phyloP scores from a whole-genome alignment of 2,888 invertebrate genomes.

The Drosophila quinaria region DNA sequence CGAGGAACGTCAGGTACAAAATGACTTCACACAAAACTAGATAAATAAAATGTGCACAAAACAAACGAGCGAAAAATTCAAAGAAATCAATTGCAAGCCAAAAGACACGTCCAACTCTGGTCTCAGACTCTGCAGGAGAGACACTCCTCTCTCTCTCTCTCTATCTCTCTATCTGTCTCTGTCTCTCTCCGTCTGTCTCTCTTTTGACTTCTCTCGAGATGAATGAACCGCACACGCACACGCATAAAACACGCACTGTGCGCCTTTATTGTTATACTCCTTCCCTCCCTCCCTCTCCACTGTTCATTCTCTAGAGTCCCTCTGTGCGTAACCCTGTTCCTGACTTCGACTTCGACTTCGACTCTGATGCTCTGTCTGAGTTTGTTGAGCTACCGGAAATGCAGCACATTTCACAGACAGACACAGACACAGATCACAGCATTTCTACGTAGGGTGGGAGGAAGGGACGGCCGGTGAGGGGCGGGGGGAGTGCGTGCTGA shows the following conservation, averaged over 20 bases:
- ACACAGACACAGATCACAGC: slow-evolving; percentile 39
- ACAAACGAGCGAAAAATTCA: slow-evolving; percentile 75
- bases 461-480: too few relatives aligned
- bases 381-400: slow-evolving; percentile 71
- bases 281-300: background rate
- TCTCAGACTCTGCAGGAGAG: background rate
- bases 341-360: background rate
- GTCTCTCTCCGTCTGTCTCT: background rate
- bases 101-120: slow-evolving; percentile 69
- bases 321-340: slow-evolving; percentile 8
- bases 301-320: background rate
- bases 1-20: slow-evolving; percentile 68
- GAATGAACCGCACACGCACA: slow-evolving; percentile 74
- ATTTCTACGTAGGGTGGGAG: background rate
- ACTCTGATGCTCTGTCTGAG: slow-evolving; percentile 1
- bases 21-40: slow-evolving; percentile 80
- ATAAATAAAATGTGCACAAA: slow-evolving; percentile 69
- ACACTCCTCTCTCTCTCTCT: background rate
- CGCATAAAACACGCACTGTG: slow-evolving; percentile 66
- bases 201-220: slow-evolving; percentile 36
- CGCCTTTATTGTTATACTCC: slow-evolving; percentile 20
- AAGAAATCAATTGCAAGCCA: slow-evolving; percentile 78
- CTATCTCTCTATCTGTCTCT: background rate
- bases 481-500: slow-evolving; percentile 41
- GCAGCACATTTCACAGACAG: slow-evolving; percentile 73